Percentiles rank a stretch among this genome's conserved stretches.
These are phyloP conservation scores for Scomber scombrus DNA, from an alignment of 2,113 vertebrate species.

Conservation along the genomic window DNA sequence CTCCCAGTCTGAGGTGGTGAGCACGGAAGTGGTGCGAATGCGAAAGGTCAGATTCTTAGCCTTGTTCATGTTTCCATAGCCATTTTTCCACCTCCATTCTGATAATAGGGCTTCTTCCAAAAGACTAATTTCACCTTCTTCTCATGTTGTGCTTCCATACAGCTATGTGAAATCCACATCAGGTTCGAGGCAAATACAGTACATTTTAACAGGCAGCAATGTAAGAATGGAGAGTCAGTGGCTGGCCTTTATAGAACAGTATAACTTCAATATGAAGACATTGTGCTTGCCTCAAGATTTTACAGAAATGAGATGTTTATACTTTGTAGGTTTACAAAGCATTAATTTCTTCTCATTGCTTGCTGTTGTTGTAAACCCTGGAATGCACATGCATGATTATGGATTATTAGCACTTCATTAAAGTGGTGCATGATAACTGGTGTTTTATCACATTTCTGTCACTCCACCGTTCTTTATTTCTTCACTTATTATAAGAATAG, in stretches of 20 bases:
- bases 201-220: constrained; percentile 22
- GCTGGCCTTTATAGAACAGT: constrained; percentile 9
- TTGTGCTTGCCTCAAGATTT: constrained; percentile 25
- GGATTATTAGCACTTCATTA: constrained; percentile 35
- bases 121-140: constrained; percentile 59
- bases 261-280: neutral
- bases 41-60: constrained; percentile 92
- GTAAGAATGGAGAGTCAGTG: constrained; percentile 10
- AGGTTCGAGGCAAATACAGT: constrained; percentile 39
- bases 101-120: constrained; percentile 43
- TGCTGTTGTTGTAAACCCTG: constrained; percentile 60
- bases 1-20: constrained; percentile 86
- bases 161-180: constrained; percentile 46
- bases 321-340: neutral
- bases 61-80: constrained; percentile 24
- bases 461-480: constrained; percentile 39
- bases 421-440: constrained; percentile 54
- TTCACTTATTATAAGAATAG: constrained; percentile 41
- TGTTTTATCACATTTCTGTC: constrained; percentile 71
- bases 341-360: constrained; percentile 65
- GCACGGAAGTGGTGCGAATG: constrained; percentile 91
- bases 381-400: constrained; percentile 74
- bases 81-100: constrained; percentile 62
- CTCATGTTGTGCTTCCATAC: constrained; percentile 65
- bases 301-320: constrained; percentile 1